Conservation (phyloP, 2,888 invertebrate genomes). For the Dicyrtoma fusca region DNA sequence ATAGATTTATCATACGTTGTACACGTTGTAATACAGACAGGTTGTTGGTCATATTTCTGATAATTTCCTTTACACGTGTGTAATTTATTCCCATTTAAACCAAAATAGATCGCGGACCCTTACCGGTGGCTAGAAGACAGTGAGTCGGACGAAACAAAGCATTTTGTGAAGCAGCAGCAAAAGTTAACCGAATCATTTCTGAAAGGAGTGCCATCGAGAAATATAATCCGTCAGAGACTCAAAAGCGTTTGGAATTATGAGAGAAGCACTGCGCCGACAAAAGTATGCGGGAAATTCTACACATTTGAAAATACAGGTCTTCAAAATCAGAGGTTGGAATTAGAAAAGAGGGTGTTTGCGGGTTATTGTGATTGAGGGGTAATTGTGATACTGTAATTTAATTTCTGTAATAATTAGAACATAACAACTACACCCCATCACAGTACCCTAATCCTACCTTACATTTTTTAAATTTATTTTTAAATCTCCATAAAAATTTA, state of each 20-base stretch:
- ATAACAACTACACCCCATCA: too few relatives aligned
- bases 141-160: slow-evolving; percentile 48
- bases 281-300: slow-evolving; percentile 82
- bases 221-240: slow-evolving; percentile 74
- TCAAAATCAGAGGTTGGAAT: slow-evolving; percentile 91
- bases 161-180: slow-evolving; percentile 42
- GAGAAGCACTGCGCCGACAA: slow-evolving; percentile 72
- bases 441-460: too few relatives aligned
- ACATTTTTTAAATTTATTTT: too few relatives aligned
- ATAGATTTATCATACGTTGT: too few relatives aligned
- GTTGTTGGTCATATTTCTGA: background rate
- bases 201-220: slow-evolving; percentile 72
- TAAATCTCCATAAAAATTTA: too few relatives aligned
- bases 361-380: too few relatives aligned
- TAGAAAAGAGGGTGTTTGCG: too few relatives aligned
- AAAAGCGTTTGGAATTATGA: slow-evolving; percentile 94
- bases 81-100: too few relatives aligned
- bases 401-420: too few relatives aligned
- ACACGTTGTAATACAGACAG: background rate
- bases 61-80: background rate
- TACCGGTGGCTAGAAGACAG: slow-evolving; percentile 54
- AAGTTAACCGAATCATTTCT: slow-evolving; percentile 64
- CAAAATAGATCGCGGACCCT: slow-evolving; percentile 46
- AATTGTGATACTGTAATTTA: too few relatives aligned
- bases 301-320: slow-evolving; percentile 91